Evolutionary conservation across 2,888 invertebrate genomes (phyloP), one percentile per base, ranked within the genome.

Genomic region (Platerodrilus igneus): DNA sequence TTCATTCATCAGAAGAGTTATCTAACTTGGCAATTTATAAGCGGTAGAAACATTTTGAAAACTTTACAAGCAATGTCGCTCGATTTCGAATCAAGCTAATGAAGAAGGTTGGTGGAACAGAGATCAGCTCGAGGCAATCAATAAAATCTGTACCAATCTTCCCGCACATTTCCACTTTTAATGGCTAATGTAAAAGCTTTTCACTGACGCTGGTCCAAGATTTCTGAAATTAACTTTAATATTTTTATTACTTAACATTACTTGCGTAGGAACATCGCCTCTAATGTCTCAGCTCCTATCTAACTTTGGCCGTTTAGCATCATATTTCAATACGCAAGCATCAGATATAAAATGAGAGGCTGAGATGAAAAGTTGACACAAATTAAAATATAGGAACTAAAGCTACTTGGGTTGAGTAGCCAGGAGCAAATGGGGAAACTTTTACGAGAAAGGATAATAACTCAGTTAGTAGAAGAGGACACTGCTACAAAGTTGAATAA

Each of bases 381-480:
- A 60, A 60, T 60, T 59, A 60, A 59, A 59, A 60, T 59, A 60
- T 59, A 59, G 57, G 59, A 51, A 55, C 55, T 56, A 52, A 57
- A 53, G 52, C 48, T 51, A 50, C 54, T 53, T 48, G 52, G 55
- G 53, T 48, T 27, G 47, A 51, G 52, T 53, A 53, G 51, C 55
- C 51, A 55, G 52, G 51, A 52, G 52, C 48, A 59, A 60, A 59
- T 60, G 56, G 58, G 52, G 32, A 60, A 62, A 62, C 59, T 62
- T 62, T 59, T 57, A 54, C 59, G 55, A 55, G 56, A 59, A 60
- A 60, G 62, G 58, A 58, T 59, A 59, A 62, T 62, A 61, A 62
- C 59, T 61, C 59, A 61, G 59, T 62, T 62, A 61, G 59, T 47
- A 50, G 50, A 51, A 55, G 57, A 56, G 52, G 56, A 57, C 57